Evolutionary conservation across 2,888 invertebrate genomes (phyloP).

Genomic region (Pseudococcus longispinus): DNA sequence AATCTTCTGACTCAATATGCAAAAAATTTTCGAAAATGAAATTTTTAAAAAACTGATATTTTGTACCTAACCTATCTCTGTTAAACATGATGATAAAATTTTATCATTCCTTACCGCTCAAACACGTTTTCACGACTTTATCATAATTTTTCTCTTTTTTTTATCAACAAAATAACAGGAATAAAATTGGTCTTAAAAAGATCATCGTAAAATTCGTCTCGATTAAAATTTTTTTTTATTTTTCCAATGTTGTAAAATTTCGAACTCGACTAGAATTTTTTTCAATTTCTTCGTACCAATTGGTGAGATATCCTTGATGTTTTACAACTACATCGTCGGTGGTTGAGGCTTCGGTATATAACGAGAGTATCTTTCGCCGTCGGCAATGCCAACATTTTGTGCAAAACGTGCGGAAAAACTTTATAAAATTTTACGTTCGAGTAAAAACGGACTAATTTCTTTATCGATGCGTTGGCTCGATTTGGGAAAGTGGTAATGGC

Average conservation of each 20-base stretch:
- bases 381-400: neutral
- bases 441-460: constrained; percentile 27
- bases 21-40: neutral
- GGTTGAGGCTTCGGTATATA: neutral
- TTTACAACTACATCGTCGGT: neutral
- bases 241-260: neutral
- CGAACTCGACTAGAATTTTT: neutral
- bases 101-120: too few species aligned
- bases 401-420: constrained; percentile 29
- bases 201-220: neutral
- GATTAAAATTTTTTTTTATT: neutral
- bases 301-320: neutral
- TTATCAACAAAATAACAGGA: neutral
- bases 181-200: neutral
- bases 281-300: neutral
- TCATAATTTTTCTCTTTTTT: neutral
- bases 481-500: constrained; percentile 5
- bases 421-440: constrained; percentile 3
- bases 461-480: constrained; percentile 23
- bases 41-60: too few species aligned
- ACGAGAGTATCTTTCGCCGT: neutral
- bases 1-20: too few species aligned
- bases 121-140: neutral
- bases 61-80: too few species aligned
- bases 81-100: too few species aligned